Evolutionary conservation across 1,140 invertebrate genomes (phyloP), one percentile per base, ranked within the genome.

Genomic region (Nilaparvata lugens): DNA sequence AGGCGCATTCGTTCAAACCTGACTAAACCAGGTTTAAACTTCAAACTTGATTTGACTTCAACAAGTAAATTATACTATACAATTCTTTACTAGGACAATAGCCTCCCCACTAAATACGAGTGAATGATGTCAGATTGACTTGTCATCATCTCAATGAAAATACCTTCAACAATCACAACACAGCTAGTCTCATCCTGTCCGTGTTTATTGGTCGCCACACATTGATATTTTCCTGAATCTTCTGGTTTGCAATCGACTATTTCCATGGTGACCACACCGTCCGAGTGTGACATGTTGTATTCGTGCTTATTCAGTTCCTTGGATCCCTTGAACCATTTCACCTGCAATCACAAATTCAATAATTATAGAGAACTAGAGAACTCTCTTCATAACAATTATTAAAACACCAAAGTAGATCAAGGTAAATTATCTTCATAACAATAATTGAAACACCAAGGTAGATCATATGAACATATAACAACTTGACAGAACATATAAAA

Each of bases 141-240:
- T 35, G 25, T 28, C 21, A n/a, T 6, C 35, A 31, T 35, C 35
- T 56, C 28, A 54, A 21, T 11, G 31, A 9, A 56, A 24, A n/a
- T 65, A 89, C 94, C 94, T 88, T 99, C 95, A 69, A 99, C 95
- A 69, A 95, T 95, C 25, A 99, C 90, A 61, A 95, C 89, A 75
- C 94, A 97, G 48, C 83, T 87, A 1, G 95, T 98, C 79, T 97
- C 94, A 69, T 96, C 93, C 19, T 84, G 85, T 66, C 97, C 97
- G 64, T 97, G 87, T 18, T 81, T 79, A 74, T 98, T 99, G 38
- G 84, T 88, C 5, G 97, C 97, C 5, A 90, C 81, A 72, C 95
- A 98, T 19, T 82, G 85, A 75, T 99, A 99, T 73, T 92, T 95
- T 61, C 96, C 97, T 62, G 94, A 94, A 76, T 99, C 97, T 65